phyloP scores from a whole-genome alignment of 2,113 vertebrate species.

The Chaetodon trifascialis region DNA sequence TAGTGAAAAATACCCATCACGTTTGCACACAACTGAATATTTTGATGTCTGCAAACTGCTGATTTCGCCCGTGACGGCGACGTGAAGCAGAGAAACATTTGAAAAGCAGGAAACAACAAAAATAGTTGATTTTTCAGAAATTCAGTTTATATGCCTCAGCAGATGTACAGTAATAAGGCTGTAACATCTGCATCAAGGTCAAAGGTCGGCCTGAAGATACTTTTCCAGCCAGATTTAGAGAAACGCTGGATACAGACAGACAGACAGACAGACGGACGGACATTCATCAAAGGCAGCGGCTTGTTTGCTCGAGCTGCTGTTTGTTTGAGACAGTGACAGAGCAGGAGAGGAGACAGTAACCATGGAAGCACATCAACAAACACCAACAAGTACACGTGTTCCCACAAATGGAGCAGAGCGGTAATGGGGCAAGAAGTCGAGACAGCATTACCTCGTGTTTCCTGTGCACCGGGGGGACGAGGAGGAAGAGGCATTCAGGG shows the following conservation, averaged over 20 bases:
- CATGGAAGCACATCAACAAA: slow-evolving; percentile 39
- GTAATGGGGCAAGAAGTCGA: slow-evolving; percentile 60
- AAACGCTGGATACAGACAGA: slow-evolving; percentile 9
- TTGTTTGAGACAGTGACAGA: slow-evolving; percentile 30
- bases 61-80: background rate
- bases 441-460: slow-evolving; percentile 34
- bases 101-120: no score
- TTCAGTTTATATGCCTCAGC: no score
- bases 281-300: slow-evolving; percentile 27
- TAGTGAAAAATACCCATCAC: no score
- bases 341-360: slow-evolving; percentile 23
- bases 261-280: slow-evolving; percentile 21
- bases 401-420: slow-evolving; percentile 43
- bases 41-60: background rate
- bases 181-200: background rate
- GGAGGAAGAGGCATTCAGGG: background rate
- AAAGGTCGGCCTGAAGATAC: no score
- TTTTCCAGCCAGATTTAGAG: background rate
- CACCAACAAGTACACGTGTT: slow-evolving; percentile 33
- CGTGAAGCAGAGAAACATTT: background rate
- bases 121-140: no score
- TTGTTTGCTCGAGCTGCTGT: slow-evolving; percentile 25
- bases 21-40: background rate
- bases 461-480: background rate
- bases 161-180: no score